Conservation (phyloP, 2,888 invertebrate genomes). For the Bembecia ichneumoniformis region DNA sequence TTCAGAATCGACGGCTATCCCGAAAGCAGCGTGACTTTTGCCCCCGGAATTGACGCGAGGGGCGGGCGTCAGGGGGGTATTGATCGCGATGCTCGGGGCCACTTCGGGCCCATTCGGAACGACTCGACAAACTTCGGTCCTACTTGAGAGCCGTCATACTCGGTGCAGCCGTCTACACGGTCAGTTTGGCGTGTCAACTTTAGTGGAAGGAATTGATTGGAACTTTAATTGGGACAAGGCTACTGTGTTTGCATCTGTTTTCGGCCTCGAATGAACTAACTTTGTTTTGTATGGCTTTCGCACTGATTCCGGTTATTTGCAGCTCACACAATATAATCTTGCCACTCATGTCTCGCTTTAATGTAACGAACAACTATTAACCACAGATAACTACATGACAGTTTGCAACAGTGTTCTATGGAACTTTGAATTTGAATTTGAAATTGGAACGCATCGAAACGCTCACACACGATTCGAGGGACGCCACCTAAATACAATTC, state of each 20-base stretch:
- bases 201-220: constrained; percentile 52
- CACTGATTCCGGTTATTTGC: neutral
- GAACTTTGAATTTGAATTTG: neutral
- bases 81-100: constrained; percentile 57
- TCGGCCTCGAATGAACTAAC: neutral
- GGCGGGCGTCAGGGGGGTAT: constrained; percentile 53
- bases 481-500: constrained; percentile 31
- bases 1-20: constrained; percentile 60
- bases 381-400: neutral
- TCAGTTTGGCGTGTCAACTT: constrained; percentile 60
- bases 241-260: constrained; percentile 17
- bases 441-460: neutral
- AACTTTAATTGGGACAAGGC: constrained; percentile 69
- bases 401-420: neutral
- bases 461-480: constrained; percentile 12
- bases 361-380: neutral
- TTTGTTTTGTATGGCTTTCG: neutral
- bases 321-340: neutral
- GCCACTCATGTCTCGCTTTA: neutral
- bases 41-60: constrained; percentile 61
- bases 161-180: constrained; percentile 37
- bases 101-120: constrained; percentile 52
- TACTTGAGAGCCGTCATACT: constrained; percentile 44
- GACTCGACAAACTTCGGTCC: constrained; percentile 51
- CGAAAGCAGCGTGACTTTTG: constrained; percentile 64